Evolutionary conservation across 2,797 vertebrate species (phyloP), one percentile per base, ranked within the genome.

Genomic region (Hafferia zeledoni): DNA sequence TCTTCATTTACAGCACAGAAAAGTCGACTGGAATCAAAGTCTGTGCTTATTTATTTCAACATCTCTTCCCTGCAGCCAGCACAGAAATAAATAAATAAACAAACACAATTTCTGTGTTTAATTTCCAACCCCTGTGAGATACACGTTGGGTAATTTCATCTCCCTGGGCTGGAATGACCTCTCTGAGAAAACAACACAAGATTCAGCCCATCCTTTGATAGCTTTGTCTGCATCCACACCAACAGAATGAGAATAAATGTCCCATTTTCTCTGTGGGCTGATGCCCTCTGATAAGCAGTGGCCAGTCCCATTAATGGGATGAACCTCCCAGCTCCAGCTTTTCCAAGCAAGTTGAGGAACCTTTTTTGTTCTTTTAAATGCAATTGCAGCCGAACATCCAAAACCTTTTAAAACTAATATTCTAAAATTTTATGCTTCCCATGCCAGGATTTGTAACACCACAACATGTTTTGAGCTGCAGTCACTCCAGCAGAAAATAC

Each of bases 401-500:
- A 91, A 92, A 94, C 93, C 39, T 94, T 95, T 53, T n/a, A 33
- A 83, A 95, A 91, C 53, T 84, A 83, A 85, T 94, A 70, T n/a
- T 70, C 88, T 85, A 53, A 77, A 74, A 91, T 80, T 17, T 86
- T 90, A 91, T 90, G 79, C 87, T 90, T 93, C 81, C 41, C 59
- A 56, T 19, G 63, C 60, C 67, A 37, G 72, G 57, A 83, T 93
- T 78, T 80, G 61, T 88, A 93, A 60, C 52, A 90, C 53, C 79
- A 72, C 63, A 86, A 70, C 87, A 69, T 79, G 64, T 94, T 96
- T 94, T 89, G 77, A 94, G 86, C 52, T 75, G 78, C 61, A 87
- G 85, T 61, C 94, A 70, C 68, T 92, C 86, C 83, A 90, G 90
- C 53, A 96, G 84, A 82, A 95, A 95, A 95, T 55, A 6, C 60